Conservation (phyloP, 1,140 invertebrate genomes). For the Trichonephila inaurata region DNA sequence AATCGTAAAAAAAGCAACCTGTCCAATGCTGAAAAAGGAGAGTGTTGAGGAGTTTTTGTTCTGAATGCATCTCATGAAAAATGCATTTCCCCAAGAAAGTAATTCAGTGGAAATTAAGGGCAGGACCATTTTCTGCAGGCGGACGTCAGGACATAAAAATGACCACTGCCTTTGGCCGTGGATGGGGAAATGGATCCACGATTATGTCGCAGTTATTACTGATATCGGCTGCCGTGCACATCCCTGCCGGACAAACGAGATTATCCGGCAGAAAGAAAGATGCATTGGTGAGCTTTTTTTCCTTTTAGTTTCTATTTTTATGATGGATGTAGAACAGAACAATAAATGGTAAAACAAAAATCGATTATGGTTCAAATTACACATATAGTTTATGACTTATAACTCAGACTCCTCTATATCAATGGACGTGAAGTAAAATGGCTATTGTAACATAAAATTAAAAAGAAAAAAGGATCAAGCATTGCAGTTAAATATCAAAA, state of each 20-base stretch:
- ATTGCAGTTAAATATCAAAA: too few relatives aligned
- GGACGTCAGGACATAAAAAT: constrained; percentile 52
- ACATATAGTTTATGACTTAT: neutral
- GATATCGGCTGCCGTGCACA: constrained; percentile 26
- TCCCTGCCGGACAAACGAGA: constrained; percentile 47
- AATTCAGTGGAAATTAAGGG: constrained; percentile 62
- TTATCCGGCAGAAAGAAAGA: constrained; percentile 31
- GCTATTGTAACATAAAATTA: too few relatives aligned
- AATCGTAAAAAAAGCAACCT: constrained; percentile 13
- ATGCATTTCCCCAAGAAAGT: constrained; percentile 57
- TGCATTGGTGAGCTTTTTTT: neutral
- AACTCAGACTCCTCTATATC: too few relatives aligned
- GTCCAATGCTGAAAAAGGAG: neutral
- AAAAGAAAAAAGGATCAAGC: too few relatives aligned
- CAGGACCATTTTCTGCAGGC: constrained; percentile 45
- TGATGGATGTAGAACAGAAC: neutral
- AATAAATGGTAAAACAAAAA: neutral
- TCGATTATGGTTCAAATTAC: neutral
- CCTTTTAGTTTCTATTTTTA: neutral
- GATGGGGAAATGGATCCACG: constrained; percentile 36
- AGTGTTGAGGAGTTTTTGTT: constrained; percentile 27
- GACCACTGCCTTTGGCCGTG: constrained; percentile 25
- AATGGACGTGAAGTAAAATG: too few relatives aligned
- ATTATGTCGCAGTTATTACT: constrained; percentile 59
- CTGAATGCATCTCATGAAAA: constrained; percentile 67